Base-by-base conservation (phyloP, 2,888 invertebrate genomes). In the Spatulosminthurus flaviceps region DNA sequence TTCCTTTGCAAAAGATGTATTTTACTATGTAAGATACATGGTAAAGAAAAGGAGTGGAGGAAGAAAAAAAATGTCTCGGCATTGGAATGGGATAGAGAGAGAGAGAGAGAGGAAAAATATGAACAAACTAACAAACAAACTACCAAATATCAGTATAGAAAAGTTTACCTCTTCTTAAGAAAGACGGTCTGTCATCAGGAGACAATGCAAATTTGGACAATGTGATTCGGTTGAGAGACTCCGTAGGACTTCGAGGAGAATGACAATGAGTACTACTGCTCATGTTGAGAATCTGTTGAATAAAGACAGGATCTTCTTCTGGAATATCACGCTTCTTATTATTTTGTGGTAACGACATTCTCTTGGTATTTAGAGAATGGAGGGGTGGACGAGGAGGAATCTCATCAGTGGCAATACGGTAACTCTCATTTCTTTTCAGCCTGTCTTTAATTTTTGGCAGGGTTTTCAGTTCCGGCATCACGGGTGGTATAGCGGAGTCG, bases 141-240 rank as follows among this genome's bases (percentile, higher is more conserved):
- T 83, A 85, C 85, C 85, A 85, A 81, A 84, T 84, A 84, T 85
- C 85, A 73, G 84, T 82, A 71, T 80, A 82, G 81, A 81, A 83
- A 72, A 83, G 80, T 83, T 85, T 85, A 85, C 85, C 85, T 85
- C 85, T 81, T 81, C 85, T 79, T 69, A 84, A 79, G 80, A 85
- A 85, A 80, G 83, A 83, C 66, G 85, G 85, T 41, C 84, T 80
- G 78, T 85, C 85, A 78, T 85, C 85, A 60, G 84, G 80, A 34
- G 85, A 83, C 71, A 85, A 79, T n/a, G 84, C 79, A 77, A 85
- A 83, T 81, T 85, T 85, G n/a, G 85, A 85, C 77, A 83, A 66
- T 51, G 83, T 81, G 75, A 80, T 81, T 13, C 79, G 79, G 79
- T 76, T 81, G 69, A 75, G 76, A 60, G 83, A 69, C 19, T 81